phyloP scores from a whole-genome alignment of 92 coral and sea anemone species.

The Isaurus tuberculatus region DNA sequence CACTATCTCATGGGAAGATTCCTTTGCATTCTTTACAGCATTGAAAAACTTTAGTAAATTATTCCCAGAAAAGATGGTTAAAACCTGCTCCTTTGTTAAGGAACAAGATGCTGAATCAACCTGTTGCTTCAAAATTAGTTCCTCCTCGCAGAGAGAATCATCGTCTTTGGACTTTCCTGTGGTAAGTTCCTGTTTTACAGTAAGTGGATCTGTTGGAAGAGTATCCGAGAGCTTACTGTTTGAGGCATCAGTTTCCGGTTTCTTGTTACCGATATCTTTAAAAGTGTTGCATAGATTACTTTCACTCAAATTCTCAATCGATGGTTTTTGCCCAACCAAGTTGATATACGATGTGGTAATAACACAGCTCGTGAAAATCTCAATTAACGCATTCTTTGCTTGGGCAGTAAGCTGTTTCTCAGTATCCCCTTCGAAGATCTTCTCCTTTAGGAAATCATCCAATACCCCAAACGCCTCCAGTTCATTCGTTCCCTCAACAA shows the following conservation, averaged over 20 bases:
- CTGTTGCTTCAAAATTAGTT: neutral
- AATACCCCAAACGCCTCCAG: constrained; percentile 84
- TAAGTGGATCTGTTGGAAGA: neutral
- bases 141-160: neutral
- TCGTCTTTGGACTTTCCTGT: neutral
- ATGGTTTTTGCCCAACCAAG: neutral
- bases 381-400: constrained; percentile 66
- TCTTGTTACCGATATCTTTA: neutral
- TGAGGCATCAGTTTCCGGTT: neutral
- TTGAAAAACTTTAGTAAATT: constrained; percentile 75
- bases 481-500: constrained; percentile 95
- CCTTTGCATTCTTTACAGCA: constrained; percentile 73
- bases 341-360: neutral
- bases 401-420: constrained; percentile 44
- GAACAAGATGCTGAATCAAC: neutral
- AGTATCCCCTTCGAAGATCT: constrained; percentile 54
- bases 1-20: constrained; percentile 72
- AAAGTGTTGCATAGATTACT: neutral
- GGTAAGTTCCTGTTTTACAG: neutral
- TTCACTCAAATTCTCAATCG: constrained; percentile 1
- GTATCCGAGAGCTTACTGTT: neutral
- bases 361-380: constrained; percentile 81
- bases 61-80: constrained; percentile 68
- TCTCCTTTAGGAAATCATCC: constrained; percentile 77
- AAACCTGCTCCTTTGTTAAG: constrained; percentile 78